These are phyloP conservation scores for Bembecia ichneumoniformis DNA, from an alignment of 2,888 invertebrate genomes.

Conservation along the genomic window DNA sequence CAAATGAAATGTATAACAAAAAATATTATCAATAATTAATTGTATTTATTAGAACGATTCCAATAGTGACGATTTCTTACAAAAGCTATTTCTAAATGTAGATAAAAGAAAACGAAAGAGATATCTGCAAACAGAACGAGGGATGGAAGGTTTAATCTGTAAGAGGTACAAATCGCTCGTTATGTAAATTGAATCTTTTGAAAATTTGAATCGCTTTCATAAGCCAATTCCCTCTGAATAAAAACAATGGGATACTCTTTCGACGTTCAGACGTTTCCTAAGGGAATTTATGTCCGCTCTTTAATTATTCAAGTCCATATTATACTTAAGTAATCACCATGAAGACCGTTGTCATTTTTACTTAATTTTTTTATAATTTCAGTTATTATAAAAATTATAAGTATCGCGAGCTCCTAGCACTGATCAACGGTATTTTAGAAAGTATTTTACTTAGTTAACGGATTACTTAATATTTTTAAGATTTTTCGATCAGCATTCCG, in stretches of 20 bases:
- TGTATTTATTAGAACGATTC: too few species aligned
- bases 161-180: constrained; percentile 63
- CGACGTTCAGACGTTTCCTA: constrained; percentile 34
- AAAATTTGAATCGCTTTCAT: constrained; percentile 66
- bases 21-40: too few species aligned
- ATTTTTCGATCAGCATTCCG: too few species aligned
- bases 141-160: constrained; percentile 22
- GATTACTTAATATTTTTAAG: too few species aligned
- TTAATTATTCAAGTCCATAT: constrained; percentile 3
- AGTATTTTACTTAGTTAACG: too few species aligned
- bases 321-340: too few species aligned
- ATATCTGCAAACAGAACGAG: constrained; percentile 39
- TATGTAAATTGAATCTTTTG: constrained; percentile 68
- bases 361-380: too few species aligned
- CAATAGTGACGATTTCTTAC: constrained; percentile 12
- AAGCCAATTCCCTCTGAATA: constrained; percentile 60
- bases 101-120: constrained; percentile 26
- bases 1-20: too few species aligned
- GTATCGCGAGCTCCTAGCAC: too few species aligned
- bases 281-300: constrained; percentile 31
- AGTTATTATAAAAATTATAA: too few species aligned
- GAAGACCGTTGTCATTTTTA: too few species aligned
- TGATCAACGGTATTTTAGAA: too few species aligned
- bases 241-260: constrained; percentile 58
- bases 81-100: constrained; percentile 25